Evolutionary conservation across 2,113 vertebrate species (phyloP).

Genomic region (Megatriorchis doriae): DNA sequence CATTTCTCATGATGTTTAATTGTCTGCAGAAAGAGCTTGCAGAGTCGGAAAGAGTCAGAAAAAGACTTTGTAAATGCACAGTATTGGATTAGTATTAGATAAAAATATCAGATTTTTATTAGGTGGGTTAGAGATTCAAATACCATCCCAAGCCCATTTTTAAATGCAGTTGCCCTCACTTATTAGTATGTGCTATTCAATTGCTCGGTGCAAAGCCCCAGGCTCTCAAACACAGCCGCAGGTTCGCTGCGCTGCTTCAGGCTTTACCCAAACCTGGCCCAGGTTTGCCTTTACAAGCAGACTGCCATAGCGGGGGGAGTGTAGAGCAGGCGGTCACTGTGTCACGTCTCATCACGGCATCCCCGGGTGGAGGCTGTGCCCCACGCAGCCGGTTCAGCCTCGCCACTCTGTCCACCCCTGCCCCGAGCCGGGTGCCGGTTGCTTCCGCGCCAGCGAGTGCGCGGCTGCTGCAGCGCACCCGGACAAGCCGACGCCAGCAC

Average conservation of each 20-base stretch:
- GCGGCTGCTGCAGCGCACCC: neutral
- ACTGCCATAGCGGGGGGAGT: neutral
- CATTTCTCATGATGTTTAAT: neutral
- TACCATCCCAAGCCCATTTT: neutral
- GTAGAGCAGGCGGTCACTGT: fast-evolving
- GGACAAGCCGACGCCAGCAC: fast-evolving
- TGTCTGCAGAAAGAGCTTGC: neutral
- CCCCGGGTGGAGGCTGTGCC: neutral
- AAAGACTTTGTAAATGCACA: neutral
- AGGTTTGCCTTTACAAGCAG: neutral
- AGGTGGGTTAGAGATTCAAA: neutral
- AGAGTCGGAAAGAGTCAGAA: neutral
- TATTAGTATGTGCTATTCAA: fast-evolving
- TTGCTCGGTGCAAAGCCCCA: neutral
- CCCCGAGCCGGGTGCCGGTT: too few relatives aligned
- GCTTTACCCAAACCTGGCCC: neutral
- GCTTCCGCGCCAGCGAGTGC: fast-evolving
- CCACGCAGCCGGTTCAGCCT: fast-evolving
- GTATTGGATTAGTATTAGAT: neutral
- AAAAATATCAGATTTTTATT: neutral
- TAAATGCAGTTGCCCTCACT: neutral
- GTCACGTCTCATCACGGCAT: fast-evolving
- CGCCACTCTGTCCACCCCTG: neutral
- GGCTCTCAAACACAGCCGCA: fast-evolving
- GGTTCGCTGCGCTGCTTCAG: neutral